phyloP scores from a whole-genome alignment of 1,140 invertebrate species.

The Psix sp. region DNA sequence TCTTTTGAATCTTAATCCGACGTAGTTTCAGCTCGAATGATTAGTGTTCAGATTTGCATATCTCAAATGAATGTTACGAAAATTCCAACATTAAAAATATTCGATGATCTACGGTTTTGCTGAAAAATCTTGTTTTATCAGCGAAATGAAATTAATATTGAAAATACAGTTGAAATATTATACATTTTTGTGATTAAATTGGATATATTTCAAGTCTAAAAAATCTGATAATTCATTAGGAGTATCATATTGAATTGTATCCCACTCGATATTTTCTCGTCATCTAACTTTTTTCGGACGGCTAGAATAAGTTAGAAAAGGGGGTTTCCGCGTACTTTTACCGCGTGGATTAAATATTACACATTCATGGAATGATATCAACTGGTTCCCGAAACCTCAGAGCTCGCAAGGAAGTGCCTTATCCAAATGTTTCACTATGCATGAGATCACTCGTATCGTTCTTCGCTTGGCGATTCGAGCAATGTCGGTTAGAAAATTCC shows the following conservation, averaged over 20 bases:
- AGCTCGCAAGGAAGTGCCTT: constrained; percentile 53
- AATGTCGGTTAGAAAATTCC: constrained; percentile 52
- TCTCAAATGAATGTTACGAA: too few species aligned
- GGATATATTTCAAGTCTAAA: too few species aligned
- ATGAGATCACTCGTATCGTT: constrained; percentile 60
- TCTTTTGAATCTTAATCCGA: too few species aligned
- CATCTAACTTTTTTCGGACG: constrained; percentile 5
- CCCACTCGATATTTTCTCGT: constrained; percentile 23
- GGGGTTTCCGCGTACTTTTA: constrained; percentile 53
- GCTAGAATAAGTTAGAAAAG: constrained; percentile 9
- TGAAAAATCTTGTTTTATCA: too few species aligned
- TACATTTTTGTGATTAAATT: too few species aligned
- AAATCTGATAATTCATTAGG: too few species aligned
- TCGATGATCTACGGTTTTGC: too few species aligned
- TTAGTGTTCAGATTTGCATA: too few species aligned
- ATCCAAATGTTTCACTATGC: constrained; percentile 57
- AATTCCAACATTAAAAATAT: too few species aligned
- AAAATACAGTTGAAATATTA: too few species aligned
- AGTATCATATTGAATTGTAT: constrained; percentile 38
- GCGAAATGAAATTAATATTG: too few species aligned
- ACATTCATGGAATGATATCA: constrained; percentile 60
- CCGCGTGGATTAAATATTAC: constrained; percentile 60
- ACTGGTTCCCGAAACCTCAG: constrained; percentile 53
- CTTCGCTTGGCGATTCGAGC: constrained; percentile 50
- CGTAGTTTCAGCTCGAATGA: too few species aligned